Base-by-base conservation (phyloP, 2,888 invertebrate species). In the Tetropium fuscum region DNA sequence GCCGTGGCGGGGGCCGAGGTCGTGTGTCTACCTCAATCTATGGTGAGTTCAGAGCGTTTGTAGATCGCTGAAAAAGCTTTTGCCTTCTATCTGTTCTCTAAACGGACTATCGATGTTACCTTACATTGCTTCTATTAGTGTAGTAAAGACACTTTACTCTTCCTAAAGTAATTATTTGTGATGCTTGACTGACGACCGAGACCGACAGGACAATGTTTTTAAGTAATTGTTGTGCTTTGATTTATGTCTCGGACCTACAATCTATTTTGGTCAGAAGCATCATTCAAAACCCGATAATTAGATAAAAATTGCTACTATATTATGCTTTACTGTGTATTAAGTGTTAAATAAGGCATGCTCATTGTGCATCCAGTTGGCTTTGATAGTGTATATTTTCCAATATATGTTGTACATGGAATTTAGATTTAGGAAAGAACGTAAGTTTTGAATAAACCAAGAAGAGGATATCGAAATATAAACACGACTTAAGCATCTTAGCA, bases 21-120 rank as follows among this genome's bases (percentile, higher is more conserved):
- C 65, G 77, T 81, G 60, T 81, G 81, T 69, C 75, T 79, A 60
- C 81, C 81, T 67, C 81, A 79, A 66, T 77, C 78, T 54, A 78
- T 78, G 81, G 81, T 81, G 80, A 81, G 81, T 75, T 63, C 53
- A 48, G 48, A 47, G 25, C 43, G 53, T 56, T 48, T 59, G 58
- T 63, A 61, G 61, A 43, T 56, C 53, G 66, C 58, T 53, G 51
- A 41, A 34, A 34, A 27, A 60, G 57, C 57, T 60, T 60, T 43
- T 41, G 19, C 40, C 44, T 48, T 34, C 43, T 36, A 22, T 48
- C 36, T 48, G 8, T 36, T 22, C 48, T 36, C 18, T 16, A 49
- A 53, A 40, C 38, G 27, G 44, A 48, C 45, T 61, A 18, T 53
- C 53, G 13, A 16, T 60, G 47, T 56, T 53, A 40, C 20, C 27